Base-by-base conservation (phyloP, 2,888 invertebrate genomes). In the Dryocosmus kuriphilus region DNA sequence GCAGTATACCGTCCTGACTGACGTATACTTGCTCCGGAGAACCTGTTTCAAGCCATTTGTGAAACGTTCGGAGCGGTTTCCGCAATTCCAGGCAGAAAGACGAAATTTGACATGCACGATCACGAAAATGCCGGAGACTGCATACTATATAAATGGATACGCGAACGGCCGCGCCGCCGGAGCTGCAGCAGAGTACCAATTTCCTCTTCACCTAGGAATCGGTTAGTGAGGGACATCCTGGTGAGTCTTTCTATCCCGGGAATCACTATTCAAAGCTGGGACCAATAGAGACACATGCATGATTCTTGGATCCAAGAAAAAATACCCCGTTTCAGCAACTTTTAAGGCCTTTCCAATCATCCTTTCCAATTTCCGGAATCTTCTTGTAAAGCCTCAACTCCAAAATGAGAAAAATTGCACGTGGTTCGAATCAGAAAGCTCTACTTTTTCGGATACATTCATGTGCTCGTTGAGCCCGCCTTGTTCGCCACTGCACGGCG, bases 121-220 rank as follows among this genome's bases (percentile, higher is more conserved):
- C 27, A 93, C 93, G 93, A 94, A 93, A 93, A 96, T 96, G 96
- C 96, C 96, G 93, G 95, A 96, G 93, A 95, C 95, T 90, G 93
- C 94, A 89, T 90, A 89, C 86, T 91, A 92, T 88, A 93, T 93
- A 86, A 95, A 95, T 92, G 95, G 95, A 86, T 94, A 94, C 90
- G 92, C 93, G 83, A 96, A 96, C 91, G 96, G 96, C 87, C 95
- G 95, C 93, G 90, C 93, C 94, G 85, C 96, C 96, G 92, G 97
- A 97, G 90, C 95, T 96, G 93, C 95, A 96, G 92, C 96, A 97
- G 93, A 96, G 95, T 90, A 96, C 97, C 90, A 94, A 96, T 90
- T 98, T 99, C 93, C 94, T 99, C 83, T 99, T 99, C 93, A 98
- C 98, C 85, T 98, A 98, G 35, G 98, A 99, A 93, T 98, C 98